Base-by-base conservation (phyloP, 2,113 vertebrate genomes). In the Malurus melanocephalus region DNA sequence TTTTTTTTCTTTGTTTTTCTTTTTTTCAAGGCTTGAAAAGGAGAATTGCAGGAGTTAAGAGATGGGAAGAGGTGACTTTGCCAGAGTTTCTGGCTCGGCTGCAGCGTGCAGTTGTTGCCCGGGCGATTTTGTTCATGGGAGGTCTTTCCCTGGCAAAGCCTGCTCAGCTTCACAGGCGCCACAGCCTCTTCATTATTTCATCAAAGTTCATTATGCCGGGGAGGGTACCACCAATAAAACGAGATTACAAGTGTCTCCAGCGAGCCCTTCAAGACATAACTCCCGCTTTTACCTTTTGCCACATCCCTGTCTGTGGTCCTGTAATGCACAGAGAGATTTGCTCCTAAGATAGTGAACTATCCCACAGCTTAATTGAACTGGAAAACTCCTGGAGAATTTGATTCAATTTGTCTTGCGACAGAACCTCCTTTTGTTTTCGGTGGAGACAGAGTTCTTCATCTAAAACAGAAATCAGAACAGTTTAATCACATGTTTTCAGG, bases 121-220 rank as follows among this genome's bases (percentile, higher is more conserved):
- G 6, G 89, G 85, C 73, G 32, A 95, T 95, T 95, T 93, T 97
- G 76, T 93, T 97, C 96, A 95, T 61, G 96, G 97, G 97, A 97
- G 97, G 97, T 97, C 97, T 96, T 75, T 88, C 85, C 85, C 95
- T 96, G 96, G 94, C 67, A 88, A 80, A 92, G 90, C 92, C 94
- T 95, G 95, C 94, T 96, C 94, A 85, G 94, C 93, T 97, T 95
- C 96, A 96, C 95, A 97, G 96, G 97, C 97, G 92, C 96, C 96
- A 97, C 94, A 90, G 90, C 84, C 91, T 94, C 75, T 97, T 96
- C 96, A 97, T 97, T 97, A 97, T 97, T 97, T 97, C 97, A 98
- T 97, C 96, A 95, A 97, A 97, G 97, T 97, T 96, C 96, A 96
- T 97, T 97, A 97, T 87, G 95, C 77, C 43, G 95, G 93, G 97